A percentile compares a stretch with the other conserved stretches of the same genome.
phyloP scores from a whole-genome alignment of 1,140 invertebrate species.

The Branchinecta lynchi region DNA sequence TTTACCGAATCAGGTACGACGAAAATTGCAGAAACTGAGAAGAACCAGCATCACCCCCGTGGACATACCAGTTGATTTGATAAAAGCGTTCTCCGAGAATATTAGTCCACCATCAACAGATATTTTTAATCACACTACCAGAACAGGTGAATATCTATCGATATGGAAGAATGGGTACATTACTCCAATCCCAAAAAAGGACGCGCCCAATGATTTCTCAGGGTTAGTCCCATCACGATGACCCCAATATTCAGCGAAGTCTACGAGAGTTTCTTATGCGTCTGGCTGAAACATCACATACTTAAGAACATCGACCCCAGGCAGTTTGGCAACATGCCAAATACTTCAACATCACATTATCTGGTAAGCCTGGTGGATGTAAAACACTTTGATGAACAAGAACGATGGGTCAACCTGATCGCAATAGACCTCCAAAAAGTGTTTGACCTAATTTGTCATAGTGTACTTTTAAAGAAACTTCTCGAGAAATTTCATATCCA shows the following conservation, averaged over 20 bases:
- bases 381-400: too few relatives aligned
- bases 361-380: too few relatives aligned
- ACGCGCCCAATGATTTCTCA: not conserved
- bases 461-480: too few relatives aligned
- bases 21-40: not conserved
- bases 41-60: not conserved
- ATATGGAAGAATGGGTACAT: not conserved
- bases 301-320: too few relatives aligned
- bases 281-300: too few relatives aligned
- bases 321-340: too few relatives aligned
- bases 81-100: not conserved
- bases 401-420: too few relatives aligned
- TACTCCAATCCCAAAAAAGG: not conserved
- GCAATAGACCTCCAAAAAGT: too few relatives aligned
- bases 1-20: not conserved
- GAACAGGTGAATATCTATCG: not conserved
- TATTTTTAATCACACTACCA: not conserved
- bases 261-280: slow-evolving; percentile 2
- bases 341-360: too few relatives aligned
- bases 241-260: not conserved
- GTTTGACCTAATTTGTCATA: too few relatives aligned
- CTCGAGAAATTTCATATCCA: too few relatives aligned
- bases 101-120: not conserved
- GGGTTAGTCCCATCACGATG: not conserved
- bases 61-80: not conserved